Percentiles rank a stretch among this genome's conserved stretches.
These are phyloP conservation scores for Microhierax caerulescens DNA, from an alignment of 2,797 vertebrate species.

Conservation along the genomic window DNA sequence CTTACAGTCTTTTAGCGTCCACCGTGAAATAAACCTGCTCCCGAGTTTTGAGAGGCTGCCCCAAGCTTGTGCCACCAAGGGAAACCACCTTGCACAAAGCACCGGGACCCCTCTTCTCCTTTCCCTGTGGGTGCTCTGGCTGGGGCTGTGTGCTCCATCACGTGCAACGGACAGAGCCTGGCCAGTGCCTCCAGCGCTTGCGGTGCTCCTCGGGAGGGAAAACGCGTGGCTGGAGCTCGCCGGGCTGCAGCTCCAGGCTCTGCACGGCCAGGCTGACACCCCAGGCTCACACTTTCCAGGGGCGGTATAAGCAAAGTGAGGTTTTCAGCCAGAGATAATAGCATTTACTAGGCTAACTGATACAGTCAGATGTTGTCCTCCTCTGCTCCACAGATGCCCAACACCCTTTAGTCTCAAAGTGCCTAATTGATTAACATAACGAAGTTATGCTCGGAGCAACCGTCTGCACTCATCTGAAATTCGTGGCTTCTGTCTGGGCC, in stretches of 20 bases:
- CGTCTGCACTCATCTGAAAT: not conserved
- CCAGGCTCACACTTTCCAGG: not conserved
- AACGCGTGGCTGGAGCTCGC: accelerated
- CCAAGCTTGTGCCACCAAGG: not conserved
- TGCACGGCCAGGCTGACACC: not conserved
- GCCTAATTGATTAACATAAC: not conserved
- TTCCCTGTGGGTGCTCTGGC: not conserved
- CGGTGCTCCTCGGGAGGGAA: not conserved
- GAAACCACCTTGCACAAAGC: not conserved
- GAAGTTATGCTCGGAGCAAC: not conserved
- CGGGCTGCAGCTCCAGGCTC: not conserved
- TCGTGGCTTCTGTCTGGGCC: not conserved
- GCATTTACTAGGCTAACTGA: not conserved
- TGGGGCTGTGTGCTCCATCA: not conserved
- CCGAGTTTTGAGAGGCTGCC: not conserved
- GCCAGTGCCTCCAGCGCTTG: too few species aligned
- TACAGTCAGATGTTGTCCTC: not conserved
- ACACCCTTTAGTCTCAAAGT: not conserved
- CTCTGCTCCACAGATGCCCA: not conserved
- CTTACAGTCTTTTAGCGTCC: not conserved
- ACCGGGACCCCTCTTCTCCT: not conserved
- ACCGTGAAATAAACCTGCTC: not conserved
- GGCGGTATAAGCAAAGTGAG: not conserved
- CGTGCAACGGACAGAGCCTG: not conserved
- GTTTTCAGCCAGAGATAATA: not conserved